phyloP scores from a whole-genome alignment of 1,140 invertebrate genomes.

The Drosophila orena region DNA sequence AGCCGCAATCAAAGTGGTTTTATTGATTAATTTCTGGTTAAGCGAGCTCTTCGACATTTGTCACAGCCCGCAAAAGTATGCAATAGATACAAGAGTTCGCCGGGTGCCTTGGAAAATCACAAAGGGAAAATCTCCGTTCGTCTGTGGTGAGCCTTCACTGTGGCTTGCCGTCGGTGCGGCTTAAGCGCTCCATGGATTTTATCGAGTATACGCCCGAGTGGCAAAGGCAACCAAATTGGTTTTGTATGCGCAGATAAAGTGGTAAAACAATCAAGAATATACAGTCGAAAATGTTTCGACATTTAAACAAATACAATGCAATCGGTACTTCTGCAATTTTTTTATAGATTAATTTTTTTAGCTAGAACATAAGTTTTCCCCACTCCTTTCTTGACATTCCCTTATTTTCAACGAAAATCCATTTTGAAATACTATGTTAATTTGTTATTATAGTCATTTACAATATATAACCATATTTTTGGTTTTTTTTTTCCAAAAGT shows the following conservation, averaged over 20 bases:
- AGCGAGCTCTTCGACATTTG: constrained; percentile 7
- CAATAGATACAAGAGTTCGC: not conserved
- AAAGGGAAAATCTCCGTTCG: constrained; percentile 3
- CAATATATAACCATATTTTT: not conserved
- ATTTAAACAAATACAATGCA: not conserved
- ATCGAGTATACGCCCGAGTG: constrained; percentile 18
- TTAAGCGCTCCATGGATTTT: constrained; percentile 7
- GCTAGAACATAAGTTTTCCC: too few relatives aligned
- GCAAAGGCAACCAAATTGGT: constrained; percentile 4
- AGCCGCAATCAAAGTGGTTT: constrained; percentile 9
- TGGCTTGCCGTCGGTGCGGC: constrained; percentile 13
- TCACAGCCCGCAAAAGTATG: constrained; percentile 12
- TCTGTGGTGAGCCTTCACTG: constrained; percentile 12
- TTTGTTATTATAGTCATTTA: too few relatives aligned
- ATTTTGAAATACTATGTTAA: too few relatives aligned
- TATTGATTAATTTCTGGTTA: constrained; percentile 13
- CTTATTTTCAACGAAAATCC: too few relatives aligned
- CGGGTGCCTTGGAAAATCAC: constrained; percentile 3
- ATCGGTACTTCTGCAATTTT: too few relatives aligned
- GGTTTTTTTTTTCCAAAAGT: not conserved
- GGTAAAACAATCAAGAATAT: not conserved
- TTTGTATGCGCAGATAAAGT: not conserved
- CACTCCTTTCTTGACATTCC: too few relatives aligned
- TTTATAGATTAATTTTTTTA: too few relatives aligned
- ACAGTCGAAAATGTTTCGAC: not conserved